phyloP scores from a whole-genome alignment of 1,140 invertebrate genomes.

The Drosophila grimshawi region DNA sequence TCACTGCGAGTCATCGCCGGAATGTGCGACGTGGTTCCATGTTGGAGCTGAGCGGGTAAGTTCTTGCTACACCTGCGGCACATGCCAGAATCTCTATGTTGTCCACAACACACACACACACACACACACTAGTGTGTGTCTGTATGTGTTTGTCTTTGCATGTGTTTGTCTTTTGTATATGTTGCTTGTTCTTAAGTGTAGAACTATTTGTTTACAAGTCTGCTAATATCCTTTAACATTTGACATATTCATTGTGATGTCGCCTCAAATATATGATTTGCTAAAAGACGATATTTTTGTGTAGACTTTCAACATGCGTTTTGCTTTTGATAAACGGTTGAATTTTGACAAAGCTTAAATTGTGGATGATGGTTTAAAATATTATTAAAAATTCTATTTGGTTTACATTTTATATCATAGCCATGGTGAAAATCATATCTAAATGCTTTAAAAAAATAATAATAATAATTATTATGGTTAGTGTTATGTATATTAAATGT shows the following conservation, averaged over 20 bases:
- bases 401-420: too few relatives aligned
- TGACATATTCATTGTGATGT: not conserved
- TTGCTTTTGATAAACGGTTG: not conserved
- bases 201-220: slow-evolving; percentile 8
- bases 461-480: too few relatives aligned
- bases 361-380: too few relatives aligned
- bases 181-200: not conserved
- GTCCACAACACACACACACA: slow-evolving; percentile 21
- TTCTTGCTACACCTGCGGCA: slow-evolving; percentile 54
- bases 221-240: not conserved
- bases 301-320: too few relatives aligned
- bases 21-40: slow-evolving; percentile 88
- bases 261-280: not conserved
- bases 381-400: too few relatives aligned
- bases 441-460: too few relatives aligned
- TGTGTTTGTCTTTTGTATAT: not conserved
- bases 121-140: slow-evolving; percentile 16
- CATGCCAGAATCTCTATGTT: slow-evolving; percentile 49
- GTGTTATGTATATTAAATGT: too few relatives aligned
- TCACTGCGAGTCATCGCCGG: slow-evolving; percentile 86
- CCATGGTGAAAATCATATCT: too few relatives aligned
- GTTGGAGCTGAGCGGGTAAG: slow-evolving; percentile 89
- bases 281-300: too few relatives aligned
- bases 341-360: not conserved
- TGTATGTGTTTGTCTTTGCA: slow-evolving; percentile 22